Evolutionary conservation across 2,113 vertebrate genomes (phyloP), one percentile per base, ranked within the genome.

Genomic region (Amphiprion percula): DNA sequence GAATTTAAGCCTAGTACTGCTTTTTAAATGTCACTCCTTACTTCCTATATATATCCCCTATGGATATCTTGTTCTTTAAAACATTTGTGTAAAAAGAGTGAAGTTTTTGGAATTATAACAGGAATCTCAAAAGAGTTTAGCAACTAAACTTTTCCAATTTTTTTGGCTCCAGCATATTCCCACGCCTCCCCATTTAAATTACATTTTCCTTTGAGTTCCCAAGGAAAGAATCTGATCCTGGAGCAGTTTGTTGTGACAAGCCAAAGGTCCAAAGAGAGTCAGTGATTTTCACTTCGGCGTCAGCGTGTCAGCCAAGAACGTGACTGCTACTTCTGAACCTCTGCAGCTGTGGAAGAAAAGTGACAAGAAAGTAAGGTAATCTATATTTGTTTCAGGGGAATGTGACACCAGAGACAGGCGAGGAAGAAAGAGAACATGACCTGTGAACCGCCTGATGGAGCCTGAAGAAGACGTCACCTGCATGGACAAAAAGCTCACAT

Each of bases 301-400:
- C 77, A 76, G 11, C 1, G 21, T 74, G 79, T 74, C 72, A 79
- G 68, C 49, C 70, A 63, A 81, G 85, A 84, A 54, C 44, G 10
- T 46, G 19, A 23, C 28, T 46, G 64, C 82, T 84, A 84, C 79
- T 85, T 72, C 49, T 80, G 86, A 79, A 61, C 28, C 28, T 24
- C 69, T 55, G 72, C 88, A 90, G 84, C 87, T 88, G 85, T 76
- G 61, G 54, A 52, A 64, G 37, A 59, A 80, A 82, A 67, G 72
- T 60, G 50, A 19, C 53, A 49, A 74, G 85, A 87, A 77, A 84
- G 64, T 53, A 56, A 87, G 79, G 74, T 56, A 30, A 30, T 49
- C 83, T 87, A 54, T 86, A 89, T 90, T 84, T 87, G 62, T 70
- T 77, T 78, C 39, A 72, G 61, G 24, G 79, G 62, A 93, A 92